These are phyloP conservation scores for Crocallis elinguaria DNA, from an alignment of 2,888 invertebrate species.

Conservation along the genomic window DNA sequence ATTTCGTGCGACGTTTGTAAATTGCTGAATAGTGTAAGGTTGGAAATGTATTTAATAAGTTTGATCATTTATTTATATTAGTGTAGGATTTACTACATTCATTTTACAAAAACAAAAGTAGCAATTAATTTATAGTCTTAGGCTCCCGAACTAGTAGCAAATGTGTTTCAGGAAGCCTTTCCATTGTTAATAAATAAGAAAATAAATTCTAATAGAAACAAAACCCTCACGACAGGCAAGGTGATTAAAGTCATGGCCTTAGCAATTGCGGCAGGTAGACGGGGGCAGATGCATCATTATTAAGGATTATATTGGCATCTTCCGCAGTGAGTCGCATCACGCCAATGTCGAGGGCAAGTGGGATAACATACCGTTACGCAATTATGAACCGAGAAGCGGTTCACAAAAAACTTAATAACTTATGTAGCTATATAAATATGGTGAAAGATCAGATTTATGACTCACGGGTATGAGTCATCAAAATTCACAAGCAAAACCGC, in stretches of 20 bases:
- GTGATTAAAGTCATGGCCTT: slow-evolving; percentile 75
- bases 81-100: too few species aligned
- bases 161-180: too few species aligned
- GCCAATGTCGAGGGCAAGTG: slow-evolving; percentile 73
- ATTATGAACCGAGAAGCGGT: slow-evolving; percentile 16
- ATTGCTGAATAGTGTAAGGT: too few species aligned
- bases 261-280: slow-evolving; percentile 64
- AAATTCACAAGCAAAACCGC: slow-evolving; percentile 26
- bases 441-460: slow-evolving; percentile 20
- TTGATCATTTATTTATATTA: too few species aligned
- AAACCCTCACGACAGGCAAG: slow-evolving; percentile 53
- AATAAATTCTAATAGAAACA: slow-evolving; percentile 7
- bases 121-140: too few species aligned
- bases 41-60: too few species aligned
- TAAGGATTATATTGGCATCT: slow-evolving; percentile 68
- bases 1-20: too few species aligned
- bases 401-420: slow-evolving; percentile 11
- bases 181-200: too few species aligned
- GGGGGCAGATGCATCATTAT: slow-evolving; percentile 69
- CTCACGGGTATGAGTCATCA: slow-evolving; percentile 26
- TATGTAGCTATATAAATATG: slow-evolving; percentile 10
- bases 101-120: too few species aligned
- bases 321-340: slow-evolving; percentile 60
- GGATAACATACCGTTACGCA: slow-evolving; percentile 31
- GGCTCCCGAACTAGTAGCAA: too few species aligned